Percentiles rank a stretch among this genome's conserved stretches.
Evolutionary conservation across 2,113 vertebrate species (phyloP).

Genomic region (Scophthalmus maximus): DNA sequence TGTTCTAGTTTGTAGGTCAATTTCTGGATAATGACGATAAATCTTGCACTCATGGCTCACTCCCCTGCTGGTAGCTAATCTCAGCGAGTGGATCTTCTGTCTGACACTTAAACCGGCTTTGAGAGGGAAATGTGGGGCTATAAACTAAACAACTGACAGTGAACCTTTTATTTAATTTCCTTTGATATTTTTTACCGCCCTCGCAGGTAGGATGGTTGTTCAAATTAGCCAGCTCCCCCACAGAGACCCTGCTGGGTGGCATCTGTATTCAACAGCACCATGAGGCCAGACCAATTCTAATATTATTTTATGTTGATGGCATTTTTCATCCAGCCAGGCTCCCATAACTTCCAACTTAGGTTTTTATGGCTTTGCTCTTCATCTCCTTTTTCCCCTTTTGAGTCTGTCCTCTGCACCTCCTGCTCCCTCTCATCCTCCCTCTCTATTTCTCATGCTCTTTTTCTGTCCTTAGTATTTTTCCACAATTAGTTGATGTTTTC

Average conservation of each 20-base stretch:
- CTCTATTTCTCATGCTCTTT: conserved; percentile 7
- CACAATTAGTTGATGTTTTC: no score
- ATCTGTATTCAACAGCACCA: conserved; percentile 74
- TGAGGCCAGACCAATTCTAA: conserved; percentile 70
- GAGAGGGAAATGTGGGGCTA: conserved; percentile 40
- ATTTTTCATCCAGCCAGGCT: conserved; percentile 71
- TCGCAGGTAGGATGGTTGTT: conserved; percentile 50
- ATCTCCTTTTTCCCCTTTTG: conserved; percentile 12
- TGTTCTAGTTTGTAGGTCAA: conserved; percentile 19
- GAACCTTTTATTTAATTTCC: conserved; percentile 67
- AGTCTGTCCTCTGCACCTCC: conserved; percentile 16
- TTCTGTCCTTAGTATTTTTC: no score
- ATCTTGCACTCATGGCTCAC: conserved; percentile 24
- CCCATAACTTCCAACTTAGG: conserved; percentile 66
- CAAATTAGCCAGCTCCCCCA: conserved; percentile 57
- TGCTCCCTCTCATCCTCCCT: conserved; percentile 10
- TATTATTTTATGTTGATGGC: conserved; percentile 73
- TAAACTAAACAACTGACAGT: conserved; percentile 60
- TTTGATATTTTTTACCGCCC: conserved; percentile 65
- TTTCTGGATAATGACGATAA: conserved; percentile 28
- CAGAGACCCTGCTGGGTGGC: conserved; percentile 48
- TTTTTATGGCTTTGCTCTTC: conserved; percentile 61
- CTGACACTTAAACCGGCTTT: conserved; percentile 36
- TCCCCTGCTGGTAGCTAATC: conserved; percentile 31
- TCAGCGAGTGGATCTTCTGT: conserved; percentile 23